A percentile compares a stretch with the other conserved stretches of the same genome.
Conservation (phyloP, 1,140 invertebrate species). For the Araneus ventricosus region DNA sequence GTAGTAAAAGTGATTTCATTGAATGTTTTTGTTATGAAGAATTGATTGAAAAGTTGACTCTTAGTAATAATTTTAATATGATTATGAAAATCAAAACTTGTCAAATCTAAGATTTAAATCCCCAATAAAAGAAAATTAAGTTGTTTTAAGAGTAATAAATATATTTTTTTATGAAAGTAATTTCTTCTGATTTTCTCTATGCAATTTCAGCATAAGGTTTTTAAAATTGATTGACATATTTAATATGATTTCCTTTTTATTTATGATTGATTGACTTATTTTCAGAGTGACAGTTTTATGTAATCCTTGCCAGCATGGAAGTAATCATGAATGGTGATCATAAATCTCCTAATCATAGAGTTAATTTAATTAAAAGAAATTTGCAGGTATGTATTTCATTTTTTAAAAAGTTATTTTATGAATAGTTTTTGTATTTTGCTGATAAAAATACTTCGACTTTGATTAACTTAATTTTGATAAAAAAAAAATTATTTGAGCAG, state of each 20-base stretch:
- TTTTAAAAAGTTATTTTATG: neutral
- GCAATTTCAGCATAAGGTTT: neutral
- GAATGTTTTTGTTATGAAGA: too few species aligned
- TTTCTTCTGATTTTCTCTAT: neutral
- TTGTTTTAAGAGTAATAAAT: too few species aligned
- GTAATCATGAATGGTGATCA: conserved; percentile 66
- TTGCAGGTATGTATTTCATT: conserved; percentile 63
- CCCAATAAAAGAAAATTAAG: too few species aligned
- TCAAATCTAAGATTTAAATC: too few species aligned
- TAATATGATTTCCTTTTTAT: neutral
- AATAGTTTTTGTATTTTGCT: neutral
- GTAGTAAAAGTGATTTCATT: too few species aligned
- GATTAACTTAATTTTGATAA: too few species aligned
- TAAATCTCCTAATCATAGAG: conserved; percentile 45
- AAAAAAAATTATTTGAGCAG: too few species aligned
- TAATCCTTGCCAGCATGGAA: neutral
- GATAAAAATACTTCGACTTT: too few species aligned
- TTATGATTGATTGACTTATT: neutral
- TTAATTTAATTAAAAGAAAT: conserved; percentile 70
- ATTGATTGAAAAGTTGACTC: too few species aligned
- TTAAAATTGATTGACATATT: neutral
- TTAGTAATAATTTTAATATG: neutral
- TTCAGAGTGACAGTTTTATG: neutral
- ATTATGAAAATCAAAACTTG: neutral
- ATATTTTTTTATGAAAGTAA: neutral